phyloP scores from a whole-genome alignment of 2,888 invertebrate genomes.

The Brassicogethes aeneus region DNA sequence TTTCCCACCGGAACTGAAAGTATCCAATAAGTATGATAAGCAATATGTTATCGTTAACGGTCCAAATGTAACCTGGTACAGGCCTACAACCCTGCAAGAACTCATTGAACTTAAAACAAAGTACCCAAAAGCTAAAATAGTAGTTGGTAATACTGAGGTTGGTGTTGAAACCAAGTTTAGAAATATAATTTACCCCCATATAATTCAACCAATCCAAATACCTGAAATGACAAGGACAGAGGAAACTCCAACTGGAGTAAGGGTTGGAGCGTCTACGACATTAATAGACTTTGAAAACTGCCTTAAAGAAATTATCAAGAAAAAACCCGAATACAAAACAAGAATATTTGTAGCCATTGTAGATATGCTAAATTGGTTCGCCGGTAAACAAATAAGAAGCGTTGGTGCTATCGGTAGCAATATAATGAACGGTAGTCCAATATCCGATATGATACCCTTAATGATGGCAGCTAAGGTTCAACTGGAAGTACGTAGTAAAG shows the following conservation, averaged over 20 bases:
- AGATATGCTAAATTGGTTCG: conserved; percentile 90
- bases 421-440: conserved; percentile 89
- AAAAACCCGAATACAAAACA: conserved; percentile 46
- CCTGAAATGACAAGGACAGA: conserved; percentile 56
- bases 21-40: conserved; percentile 48
- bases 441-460: conserved; percentile 89
- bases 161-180: conserved; percentile 89
- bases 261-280: conserved; percentile 72
- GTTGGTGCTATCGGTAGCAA: conserved; percentile 87
- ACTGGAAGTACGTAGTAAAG: conserved; percentile 50
- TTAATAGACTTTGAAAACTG: conserved; percentile 64
- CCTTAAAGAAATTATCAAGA: conserved; percentile 48
- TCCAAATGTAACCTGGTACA: conserved; percentile 61
- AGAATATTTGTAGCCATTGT: conserved; percentile 59
- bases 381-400: conserved; percentile 89
- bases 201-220: conserved; percentile 65
- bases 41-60: conserved; percentile 55
- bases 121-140: conserved; percentile 62
- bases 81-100: conserved; percentile 61
- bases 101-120: conserved; percentile 58
- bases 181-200: conserved; percentile 65
- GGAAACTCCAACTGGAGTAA: conserved; percentile 48
- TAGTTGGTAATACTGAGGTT: conserved; percentile 88
- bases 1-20: conserved; percentile 82
- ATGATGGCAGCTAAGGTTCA: conserved; percentile 65